A percentile compares a stretch with the other conserved stretches of the same genome.
phyloP scores from a whole-genome alignment of 2,113 vertebrate genomes.

The Eublepharis macularius region DNA sequence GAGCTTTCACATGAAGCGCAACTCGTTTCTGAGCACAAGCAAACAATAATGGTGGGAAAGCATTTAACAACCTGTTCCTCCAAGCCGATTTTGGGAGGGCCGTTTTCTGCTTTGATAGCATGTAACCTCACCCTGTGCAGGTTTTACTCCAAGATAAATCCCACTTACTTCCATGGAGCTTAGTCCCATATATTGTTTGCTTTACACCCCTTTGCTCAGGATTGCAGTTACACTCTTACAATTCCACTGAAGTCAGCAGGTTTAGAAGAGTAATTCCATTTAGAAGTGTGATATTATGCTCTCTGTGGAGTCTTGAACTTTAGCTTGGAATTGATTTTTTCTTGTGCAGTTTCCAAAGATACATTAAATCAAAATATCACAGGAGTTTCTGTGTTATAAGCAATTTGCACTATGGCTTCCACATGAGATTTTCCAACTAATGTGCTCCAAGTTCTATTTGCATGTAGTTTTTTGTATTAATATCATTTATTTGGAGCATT shows the following conservation, averaged over 20 bases:
- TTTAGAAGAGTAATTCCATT: too few relatives aligned
- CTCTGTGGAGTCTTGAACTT: neutral
- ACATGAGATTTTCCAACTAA: neutral
- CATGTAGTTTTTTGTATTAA: neutral
- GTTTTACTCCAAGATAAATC: neutral
- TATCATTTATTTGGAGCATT: too few relatives aligned
- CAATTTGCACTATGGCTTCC: neutral
- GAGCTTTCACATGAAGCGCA: neutral
- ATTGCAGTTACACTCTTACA: too few relatives aligned
- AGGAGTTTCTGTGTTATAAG: neutral
- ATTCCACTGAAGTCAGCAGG: too few relatives aligned
- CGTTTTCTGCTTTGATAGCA: neutral
- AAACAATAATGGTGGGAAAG: neutral
- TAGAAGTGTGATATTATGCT: too few relatives aligned
- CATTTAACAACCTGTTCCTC: neutral
- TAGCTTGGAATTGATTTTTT: too few relatives aligned
- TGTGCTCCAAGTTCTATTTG: neutral
- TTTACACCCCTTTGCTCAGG: too few relatives aligned
- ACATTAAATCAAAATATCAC: neutral
- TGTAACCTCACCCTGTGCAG: neutral
- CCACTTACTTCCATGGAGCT: neutral
- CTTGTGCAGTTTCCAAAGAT: neutral
- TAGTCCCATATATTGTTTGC: neutral
- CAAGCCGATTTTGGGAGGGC: neutral
- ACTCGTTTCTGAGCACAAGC: neutral